A percentile compares a stretch with the other conserved stretches of the same genome.
These are phyloP conservation scores for Lonchura striata DNA, from an alignment of 2,113 vertebrate genomes.

Conservation along the genomic window DNA sequence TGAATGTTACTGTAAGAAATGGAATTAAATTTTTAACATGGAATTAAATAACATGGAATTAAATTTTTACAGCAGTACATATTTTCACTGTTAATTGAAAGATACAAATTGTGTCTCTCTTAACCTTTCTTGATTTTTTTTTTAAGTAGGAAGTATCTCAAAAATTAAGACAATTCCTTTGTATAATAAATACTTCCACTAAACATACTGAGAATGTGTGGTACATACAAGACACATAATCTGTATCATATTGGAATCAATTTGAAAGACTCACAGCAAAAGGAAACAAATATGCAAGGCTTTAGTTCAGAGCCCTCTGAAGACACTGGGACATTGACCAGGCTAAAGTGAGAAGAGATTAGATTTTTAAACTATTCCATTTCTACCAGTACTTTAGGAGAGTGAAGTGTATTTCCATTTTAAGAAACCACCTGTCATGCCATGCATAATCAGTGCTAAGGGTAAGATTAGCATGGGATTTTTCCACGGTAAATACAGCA, in stretches of 20 bases:
- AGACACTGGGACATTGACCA: not conserved
- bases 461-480: not conserved
- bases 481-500: not conserved
- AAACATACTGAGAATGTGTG: not conserved
- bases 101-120: not conserved
- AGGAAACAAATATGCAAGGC: not conserved
- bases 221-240: not conserved
- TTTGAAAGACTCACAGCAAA: not conserved
- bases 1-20: not conserved
- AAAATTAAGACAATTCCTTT: not conserved
- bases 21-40: not conserved
- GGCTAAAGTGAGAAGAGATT: conserved; percentile 4
- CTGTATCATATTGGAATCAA: not conserved
- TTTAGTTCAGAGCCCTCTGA: not conserved
- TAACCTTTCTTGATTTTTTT: not conserved
- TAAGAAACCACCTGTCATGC: conserved; percentile 23
- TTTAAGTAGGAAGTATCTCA: not conserved
- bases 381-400: not conserved
- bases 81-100: not conserved
- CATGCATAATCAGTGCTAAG: not conserved
- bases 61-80: not conserved
- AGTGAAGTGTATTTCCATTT: conserved; percentile 41
- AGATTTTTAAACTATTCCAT: conserved; percentile 13
- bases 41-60: not conserved
- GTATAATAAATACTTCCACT: not conserved